Conservation (phyloP, 2,113 vertebrate species). For the Cynoglossus semilaevis region DNA sequence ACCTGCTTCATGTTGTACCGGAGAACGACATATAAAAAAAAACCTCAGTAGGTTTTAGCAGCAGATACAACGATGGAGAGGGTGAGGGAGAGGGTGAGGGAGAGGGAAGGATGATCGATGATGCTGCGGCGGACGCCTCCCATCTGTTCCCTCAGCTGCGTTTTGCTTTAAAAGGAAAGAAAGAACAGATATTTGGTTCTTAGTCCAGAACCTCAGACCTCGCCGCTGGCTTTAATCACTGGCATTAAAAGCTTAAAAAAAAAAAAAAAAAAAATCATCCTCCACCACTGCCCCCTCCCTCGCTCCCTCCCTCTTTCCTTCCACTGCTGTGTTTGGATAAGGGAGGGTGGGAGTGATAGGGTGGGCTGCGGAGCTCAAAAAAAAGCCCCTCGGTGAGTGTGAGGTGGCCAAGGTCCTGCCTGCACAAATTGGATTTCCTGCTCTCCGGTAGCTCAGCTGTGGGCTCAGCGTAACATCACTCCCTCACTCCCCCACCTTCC, state of each 20-base stretch:
- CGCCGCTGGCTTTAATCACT: slow-evolving; percentile 52
- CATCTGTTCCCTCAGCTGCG: slow-evolving; percentile 24
- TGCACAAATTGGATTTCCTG: slow-evolving; percentile 52
- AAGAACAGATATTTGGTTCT: slow-evolving; percentile 20
- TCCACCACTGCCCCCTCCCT: too few relatives aligned
- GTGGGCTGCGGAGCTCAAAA: too few relatives aligned
- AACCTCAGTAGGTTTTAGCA: too few relatives aligned
- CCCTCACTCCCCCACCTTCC: slow-evolving; percentile 17
- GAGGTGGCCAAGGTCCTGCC: slow-evolving; percentile 37
- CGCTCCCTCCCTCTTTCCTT: not conserved
- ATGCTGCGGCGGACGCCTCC: not conserved
- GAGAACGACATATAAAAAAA: too few relatives aligned
- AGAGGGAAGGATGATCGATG: too few relatives aligned
- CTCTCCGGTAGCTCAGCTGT: slow-evolving; percentile 48
- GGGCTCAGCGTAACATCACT: slow-evolving; percentile 30
- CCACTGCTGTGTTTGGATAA: slow-evolving; percentile 7
- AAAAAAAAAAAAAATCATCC: not conserved
- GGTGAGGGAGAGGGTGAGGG: too few relatives aligned
- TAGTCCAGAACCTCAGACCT: slow-evolving; percentile 41
- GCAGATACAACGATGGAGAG: too few relatives aligned
- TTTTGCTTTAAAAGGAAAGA: not conserved
- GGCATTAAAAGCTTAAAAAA: slow-evolving; percentile 61
- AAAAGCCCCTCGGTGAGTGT: slow-evolving; percentile 3
- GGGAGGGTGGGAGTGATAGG: not conserved
- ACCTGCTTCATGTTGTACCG: too few relatives aligned